Base-by-base conservation (phyloP, 2,888 invertebrate species). In the Reticulitermes lucifugus region DNA sequence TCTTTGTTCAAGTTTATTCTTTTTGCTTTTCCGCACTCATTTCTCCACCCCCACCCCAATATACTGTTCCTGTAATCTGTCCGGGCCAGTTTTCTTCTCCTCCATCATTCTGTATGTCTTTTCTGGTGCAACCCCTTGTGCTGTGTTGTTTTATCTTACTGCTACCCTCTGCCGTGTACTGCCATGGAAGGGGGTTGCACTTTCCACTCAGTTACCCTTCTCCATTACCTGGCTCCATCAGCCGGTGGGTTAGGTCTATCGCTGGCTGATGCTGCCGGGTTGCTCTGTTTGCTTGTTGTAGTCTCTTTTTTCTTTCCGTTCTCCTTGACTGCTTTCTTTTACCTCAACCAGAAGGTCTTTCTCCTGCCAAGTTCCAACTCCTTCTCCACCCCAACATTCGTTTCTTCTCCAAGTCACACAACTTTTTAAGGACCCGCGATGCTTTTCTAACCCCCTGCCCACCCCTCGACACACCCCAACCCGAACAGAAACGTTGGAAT, bases 201-300 rank as follows among this genome's bases (percentile, higher is more conserved):
- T 81, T 81, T 81, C 81, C 81, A 81, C 70, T 81, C 81, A 81
- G 81, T 81, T 81, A 81, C 70, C n/a, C 70, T 81, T 81, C 81
- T 81, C 81, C 81, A 81, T 81, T 81, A 81, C 81, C 81, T 81
- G 81, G 81, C 81, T 81, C 81, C 81, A 81, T 81, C 81, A 81
- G 43, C 43, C 81, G 46, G 51, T 46, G 77, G 51, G 77, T 77
- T n/a, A 46, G 21, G 22, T 46, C 73, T 73, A 73, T 73, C 73
- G 41, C 73, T 41, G 35, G 35, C 41, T 73, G 73, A 73, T 73
- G 41, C 41, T 73, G 70, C 12, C 10, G 75, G 75, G 12, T 43
- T 81, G 41, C 81, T 65, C 81, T 41, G 81, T 81, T 70, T 81
- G 81, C 81, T 81, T 81, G 43, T 70, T 81, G 70, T 65, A 70